Conservation (phyloP, 2,113 vertebrate species). For the Oxyruncus cristatus region DNA sequence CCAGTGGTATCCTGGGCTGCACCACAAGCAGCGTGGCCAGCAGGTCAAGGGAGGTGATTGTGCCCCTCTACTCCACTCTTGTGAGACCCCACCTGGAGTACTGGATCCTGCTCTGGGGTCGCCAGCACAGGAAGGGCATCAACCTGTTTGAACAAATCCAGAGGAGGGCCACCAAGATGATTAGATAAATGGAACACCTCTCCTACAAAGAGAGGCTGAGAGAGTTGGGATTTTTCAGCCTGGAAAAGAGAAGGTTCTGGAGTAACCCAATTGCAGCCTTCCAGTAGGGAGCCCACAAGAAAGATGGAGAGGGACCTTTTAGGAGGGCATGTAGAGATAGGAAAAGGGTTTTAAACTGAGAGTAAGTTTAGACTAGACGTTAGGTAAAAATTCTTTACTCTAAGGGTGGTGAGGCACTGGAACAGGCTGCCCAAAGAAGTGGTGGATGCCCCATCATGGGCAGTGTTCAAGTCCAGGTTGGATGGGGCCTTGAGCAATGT, state of each 20-base stretch:
- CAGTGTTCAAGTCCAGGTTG: background rate
- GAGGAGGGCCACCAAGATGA: background rate
- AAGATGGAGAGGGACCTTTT: background rate
- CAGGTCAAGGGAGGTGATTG: fast-evolving
- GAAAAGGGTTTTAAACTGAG: background rate
- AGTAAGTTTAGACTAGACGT: background rate
- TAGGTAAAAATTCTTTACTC: background rate
- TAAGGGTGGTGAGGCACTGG: background rate
- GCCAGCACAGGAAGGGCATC: background rate
- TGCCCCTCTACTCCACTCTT: background rate
- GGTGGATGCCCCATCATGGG: background rate
- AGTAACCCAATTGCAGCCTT: background rate
- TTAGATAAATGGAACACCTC: background rate
- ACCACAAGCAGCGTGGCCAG: fast-evolving
- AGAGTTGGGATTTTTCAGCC: background rate
- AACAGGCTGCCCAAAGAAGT: background rate
- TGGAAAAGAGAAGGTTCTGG: background rate
- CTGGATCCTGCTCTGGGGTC: background rate
- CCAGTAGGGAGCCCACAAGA: background rate
- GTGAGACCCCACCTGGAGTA: fast-evolving
- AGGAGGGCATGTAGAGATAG: background rate
- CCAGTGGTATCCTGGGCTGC: background rate
- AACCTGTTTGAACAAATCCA: background rate
- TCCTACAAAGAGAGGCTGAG: background rate
- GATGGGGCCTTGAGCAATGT: background rate